Conservation (phyloP, 1,140 invertebrate species). For the Cepaea nemoralis region DNA sequence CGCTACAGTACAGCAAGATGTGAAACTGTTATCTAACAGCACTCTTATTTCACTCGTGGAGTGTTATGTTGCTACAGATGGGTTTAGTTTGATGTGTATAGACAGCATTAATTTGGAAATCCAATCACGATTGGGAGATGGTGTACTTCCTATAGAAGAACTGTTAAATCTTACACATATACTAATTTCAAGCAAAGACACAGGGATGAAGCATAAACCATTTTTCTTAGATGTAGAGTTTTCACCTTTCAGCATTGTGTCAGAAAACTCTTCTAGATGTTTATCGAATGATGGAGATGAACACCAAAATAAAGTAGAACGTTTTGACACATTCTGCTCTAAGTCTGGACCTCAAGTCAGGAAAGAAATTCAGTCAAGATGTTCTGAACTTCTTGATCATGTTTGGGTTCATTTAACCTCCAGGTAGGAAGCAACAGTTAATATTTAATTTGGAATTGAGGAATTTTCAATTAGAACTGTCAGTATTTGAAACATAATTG, state of each 20-base stretch:
- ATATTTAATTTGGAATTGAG: too few relatives aligned
- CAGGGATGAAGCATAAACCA: neutral
- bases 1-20: conserved; percentile 53
- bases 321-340: conserved; percentile 34
- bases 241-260: neutral
- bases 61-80: conserved; percentile 46
- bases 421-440: conserved; percentile 64
- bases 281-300: conserved; percentile 12
- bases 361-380: conserved; percentile 60
- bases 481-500: too few relatives aligned
- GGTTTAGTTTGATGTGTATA: conserved; percentile 44
- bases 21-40: conserved; percentile 46
- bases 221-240: neutral
- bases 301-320: neutral
- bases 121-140: conserved; percentile 70
- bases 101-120: conserved; percentile 52
- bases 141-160: conserved; percentile 77
- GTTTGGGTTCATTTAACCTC: conserved; percentile 80
- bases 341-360: neutral
- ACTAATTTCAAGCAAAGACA: neutral
- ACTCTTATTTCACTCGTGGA: conserved; percentile 51
- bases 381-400: conserved; percentile 75
- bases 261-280: conserved; percentile 11
- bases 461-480: too few relatives aligned
- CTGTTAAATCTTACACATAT: conserved; percentile 56